These are phyloP conservation scores for Ricordea florida DNA, from an alignment of 92 coral and sea anemone genomes.

Conservation along the genomic window DNA sequence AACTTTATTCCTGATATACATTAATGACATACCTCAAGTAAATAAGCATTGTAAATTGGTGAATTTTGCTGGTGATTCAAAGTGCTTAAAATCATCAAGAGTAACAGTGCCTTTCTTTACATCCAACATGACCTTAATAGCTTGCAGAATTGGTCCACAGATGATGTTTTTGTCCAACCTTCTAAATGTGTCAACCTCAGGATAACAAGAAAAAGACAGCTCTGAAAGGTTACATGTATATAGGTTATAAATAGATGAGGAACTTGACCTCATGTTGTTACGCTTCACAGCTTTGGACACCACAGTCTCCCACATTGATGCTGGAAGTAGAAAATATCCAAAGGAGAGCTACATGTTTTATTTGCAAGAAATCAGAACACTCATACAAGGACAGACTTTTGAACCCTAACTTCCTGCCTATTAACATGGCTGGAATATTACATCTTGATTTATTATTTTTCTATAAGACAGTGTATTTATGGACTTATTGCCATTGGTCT, in stretches of 20 bases:
- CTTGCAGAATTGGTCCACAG: conserved; percentile 5
- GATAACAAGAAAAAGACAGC: conserved; percentile 10
- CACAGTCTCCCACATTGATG: neutral
- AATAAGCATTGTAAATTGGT: neutral
- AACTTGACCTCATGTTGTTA: neutral
- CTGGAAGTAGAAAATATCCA: neutral
- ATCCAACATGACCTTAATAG: conserved; percentile 6
- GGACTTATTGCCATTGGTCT: too few species aligned
- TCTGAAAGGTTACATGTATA: neutral
- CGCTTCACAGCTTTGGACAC: neutral
- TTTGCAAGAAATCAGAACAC: neutral
- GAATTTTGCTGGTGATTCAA: neutral
- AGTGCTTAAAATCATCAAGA: neutral
- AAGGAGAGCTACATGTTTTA: neutral
- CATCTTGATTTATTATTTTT: too few species aligned
- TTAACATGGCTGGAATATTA: neutral
- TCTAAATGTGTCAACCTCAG: conserved; percentile 1
- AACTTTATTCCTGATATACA: too few species aligned
- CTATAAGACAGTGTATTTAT: too few species aligned
- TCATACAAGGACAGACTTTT: neutral
- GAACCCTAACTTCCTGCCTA: neutral
- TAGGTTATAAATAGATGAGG: neutral
- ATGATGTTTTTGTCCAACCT: neutral
- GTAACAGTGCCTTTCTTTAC: neutral
- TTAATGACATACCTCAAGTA: too few species aligned